Conservation (phyloP, 1,140 invertebrate genomes). For the Asobara japonica region DNA sequence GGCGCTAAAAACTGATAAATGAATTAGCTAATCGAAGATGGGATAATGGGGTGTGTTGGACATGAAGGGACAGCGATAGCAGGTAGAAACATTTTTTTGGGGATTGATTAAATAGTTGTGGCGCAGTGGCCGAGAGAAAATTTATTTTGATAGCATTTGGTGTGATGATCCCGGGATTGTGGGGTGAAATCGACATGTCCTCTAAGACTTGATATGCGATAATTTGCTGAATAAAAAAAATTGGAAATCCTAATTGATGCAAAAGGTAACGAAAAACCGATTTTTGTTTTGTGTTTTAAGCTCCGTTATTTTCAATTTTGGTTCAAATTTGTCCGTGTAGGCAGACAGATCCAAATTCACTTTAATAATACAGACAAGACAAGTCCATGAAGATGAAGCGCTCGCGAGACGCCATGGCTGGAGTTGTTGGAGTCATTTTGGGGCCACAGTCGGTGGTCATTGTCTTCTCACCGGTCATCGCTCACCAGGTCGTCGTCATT, state of each 20-base stretch:
- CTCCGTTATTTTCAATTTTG: too few species aligned
- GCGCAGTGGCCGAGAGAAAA: too few species aligned
- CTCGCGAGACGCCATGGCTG: neutral
- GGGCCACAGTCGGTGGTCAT: constrained; percentile 48
- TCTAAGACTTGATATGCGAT: too few species aligned
- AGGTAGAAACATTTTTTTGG: neutral
- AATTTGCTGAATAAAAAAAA: too few species aligned
- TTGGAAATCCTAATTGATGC: too few species aligned
- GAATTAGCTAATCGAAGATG: neutral
- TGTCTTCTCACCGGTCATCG: constrained; percentile 58
- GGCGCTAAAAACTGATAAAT: neutral
- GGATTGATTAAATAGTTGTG: neutral
- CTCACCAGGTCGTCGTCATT: constrained; percentile 57
- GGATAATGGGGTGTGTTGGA: neutral
- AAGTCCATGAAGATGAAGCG: neutral
- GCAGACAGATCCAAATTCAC: too few species aligned
- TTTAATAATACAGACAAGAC: neutral
- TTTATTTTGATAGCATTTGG: too few species aligned
- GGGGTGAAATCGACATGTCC: too few species aligned
- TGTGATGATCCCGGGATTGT: too few species aligned
- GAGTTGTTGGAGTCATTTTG: constrained; percentile 14
- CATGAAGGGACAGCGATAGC: neutral
- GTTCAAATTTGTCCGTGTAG: too few species aligned
- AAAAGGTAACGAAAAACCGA: too few species aligned
- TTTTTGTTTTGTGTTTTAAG: too few species aligned